Conservation (phyloP, 2,888 invertebrate species). For the Habrosyne pyritoides region DNA sequence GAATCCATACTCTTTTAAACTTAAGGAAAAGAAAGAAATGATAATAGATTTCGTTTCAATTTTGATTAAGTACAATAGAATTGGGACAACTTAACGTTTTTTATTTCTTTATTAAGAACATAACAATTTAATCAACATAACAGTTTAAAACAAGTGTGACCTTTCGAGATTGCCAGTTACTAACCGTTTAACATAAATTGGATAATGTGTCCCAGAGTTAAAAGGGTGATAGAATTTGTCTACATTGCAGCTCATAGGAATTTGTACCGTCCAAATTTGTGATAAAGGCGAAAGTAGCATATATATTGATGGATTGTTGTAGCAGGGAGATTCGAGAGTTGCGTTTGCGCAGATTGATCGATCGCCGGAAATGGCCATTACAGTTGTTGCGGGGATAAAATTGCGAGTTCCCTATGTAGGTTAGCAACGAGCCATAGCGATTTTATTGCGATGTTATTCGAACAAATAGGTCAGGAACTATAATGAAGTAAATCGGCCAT, state of each 20-base stretch:
- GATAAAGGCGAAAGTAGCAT: not conserved
- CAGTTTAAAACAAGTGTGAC: not conserved
- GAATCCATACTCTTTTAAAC: no score
- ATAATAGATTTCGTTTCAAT: no score
- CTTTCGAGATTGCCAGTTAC: conserved; percentile 7
- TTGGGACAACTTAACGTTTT: no score
- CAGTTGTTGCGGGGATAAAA: conserved; percentile 37
- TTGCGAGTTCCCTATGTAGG: conserved; percentile 43
- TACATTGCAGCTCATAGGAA: not conserved
- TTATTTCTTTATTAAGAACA: no score
- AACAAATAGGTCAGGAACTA: conserved; percentile 8
- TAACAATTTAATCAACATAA: conserved; percentile 5
- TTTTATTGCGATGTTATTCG: not conserved
- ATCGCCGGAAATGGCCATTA: conserved; percentile 65
- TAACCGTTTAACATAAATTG: conserved; percentile 22
- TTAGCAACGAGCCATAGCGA: conserved; percentile 22
- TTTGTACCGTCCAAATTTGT: conserved; percentile 4
- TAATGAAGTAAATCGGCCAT: not conserved
- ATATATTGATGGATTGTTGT: conserved; percentile 10
- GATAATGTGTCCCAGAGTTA: conserved; percentile 16
- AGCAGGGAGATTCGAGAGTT: conserved; percentile 24
- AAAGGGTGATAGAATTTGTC: conserved; percentile 26
- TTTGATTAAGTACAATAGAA: no score
- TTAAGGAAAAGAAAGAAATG: no score
- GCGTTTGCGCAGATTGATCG: conserved; percentile 68